Conservation (phyloP, 2,113 vertebrate genomes). For the Centropus bengalensis region DNA sequence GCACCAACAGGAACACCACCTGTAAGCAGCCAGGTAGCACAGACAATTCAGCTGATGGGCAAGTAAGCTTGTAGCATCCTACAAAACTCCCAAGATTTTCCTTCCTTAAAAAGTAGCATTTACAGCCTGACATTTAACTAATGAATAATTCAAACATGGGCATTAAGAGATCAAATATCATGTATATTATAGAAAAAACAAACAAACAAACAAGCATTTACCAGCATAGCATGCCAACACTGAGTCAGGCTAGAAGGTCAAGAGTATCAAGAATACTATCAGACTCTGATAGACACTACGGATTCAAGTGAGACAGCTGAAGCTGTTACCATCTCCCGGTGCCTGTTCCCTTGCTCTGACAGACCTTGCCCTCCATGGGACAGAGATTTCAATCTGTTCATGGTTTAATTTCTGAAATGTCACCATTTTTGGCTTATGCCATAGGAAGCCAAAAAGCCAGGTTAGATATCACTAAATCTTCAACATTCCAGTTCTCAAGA, state of each 20-base stretch:
- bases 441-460: neutral
- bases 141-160: neutral
- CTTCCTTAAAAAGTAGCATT: neutral
- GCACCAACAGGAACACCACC: neutral
- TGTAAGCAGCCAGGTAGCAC: neutral
- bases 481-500: neutral
- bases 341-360: neutral
- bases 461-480: neutral
- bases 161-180: neutral
- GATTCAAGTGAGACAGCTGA: accelerated
- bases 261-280: neutral
- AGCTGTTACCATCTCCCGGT: neutral
- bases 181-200: neutral
- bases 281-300: neutral
- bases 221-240: neutral
- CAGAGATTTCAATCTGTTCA: neutral
- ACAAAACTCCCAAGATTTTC: neutral
- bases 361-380: neutral
- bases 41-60: neutral
- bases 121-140: neutral
- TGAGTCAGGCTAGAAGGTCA: neutral
- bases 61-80: neutral
- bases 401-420: neutral
- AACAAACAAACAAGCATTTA: neutral
- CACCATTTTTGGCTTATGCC: neutral